These are phyloP conservation scores for Leptinotarsa peninsularis DNA, from an alignment of 2,888 invertebrate species.

Conservation along the genomic window DNA sequence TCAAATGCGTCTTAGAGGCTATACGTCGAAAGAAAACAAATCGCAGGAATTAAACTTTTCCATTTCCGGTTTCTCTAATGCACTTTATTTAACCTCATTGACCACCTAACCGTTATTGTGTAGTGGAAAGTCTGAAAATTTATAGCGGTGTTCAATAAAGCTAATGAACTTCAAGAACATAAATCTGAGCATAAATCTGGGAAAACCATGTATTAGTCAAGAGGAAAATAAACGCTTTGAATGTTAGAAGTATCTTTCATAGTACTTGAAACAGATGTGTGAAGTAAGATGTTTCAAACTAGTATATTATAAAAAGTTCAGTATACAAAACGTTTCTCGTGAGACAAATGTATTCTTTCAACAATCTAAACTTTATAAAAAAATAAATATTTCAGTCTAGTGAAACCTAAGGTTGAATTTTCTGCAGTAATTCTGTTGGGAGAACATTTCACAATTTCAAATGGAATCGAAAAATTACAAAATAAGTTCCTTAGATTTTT, in stretches of 20 bases:
- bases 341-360: too few relatives aligned
- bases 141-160: conserved; percentile 65
- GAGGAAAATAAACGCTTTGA: conserved; percentile 51
- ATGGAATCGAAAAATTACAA: too few relatives aligned
- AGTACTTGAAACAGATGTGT: conserved; percentile 31
- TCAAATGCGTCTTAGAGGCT: conserved; percentile 54
- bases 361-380: too few relatives aligned
- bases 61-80: conserved; percentile 61
- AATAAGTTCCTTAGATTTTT: too few relatives aligned
- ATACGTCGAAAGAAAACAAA: conserved; percentile 59
- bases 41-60: conserved; percentile 63
- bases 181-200: conserved; percentile 59
- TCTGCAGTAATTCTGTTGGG: too few relatives aligned
- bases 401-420: too few relatives aligned
- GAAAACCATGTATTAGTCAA: conserved; percentile 53
- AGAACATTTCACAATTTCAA: too few relatives aligned
- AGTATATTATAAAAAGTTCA: too few relatives aligned
- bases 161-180: conserved; percentile 65
- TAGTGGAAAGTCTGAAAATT: conserved; percentile 61
- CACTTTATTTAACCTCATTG: conserved; percentile 64
- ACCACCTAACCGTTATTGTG: conserved; percentile 64
- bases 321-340: too few relatives aligned
- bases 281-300: too few relatives aligned
- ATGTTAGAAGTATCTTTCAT: conserved; percentile 34
- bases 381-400: too few relatives aligned